Percentiles rank a stretch among this genome's conserved stretches.
Evolutionary conservation across 2,113 vertebrate genomes (phyloP).

Genomic region (Cebidichthys violaceus): DNA sequence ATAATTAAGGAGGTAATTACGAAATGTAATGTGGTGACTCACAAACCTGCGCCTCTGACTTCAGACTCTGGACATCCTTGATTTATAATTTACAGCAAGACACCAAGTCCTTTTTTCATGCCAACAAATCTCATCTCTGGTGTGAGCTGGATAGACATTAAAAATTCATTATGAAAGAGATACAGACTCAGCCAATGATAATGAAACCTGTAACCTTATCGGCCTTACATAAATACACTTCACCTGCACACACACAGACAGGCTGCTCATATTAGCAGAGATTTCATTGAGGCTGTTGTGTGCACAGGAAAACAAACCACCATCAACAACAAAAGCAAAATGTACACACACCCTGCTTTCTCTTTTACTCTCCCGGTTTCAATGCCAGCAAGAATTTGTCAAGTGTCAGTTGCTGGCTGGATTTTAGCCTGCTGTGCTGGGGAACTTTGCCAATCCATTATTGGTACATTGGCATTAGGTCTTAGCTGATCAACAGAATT

Average conservation of each 20-base stretch:
- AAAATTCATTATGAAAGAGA: conserved; percentile 52
- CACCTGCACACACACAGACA: background rate
- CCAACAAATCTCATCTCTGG: conserved; percentile 25
- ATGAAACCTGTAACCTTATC: conserved; percentile 39
- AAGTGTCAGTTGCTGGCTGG: conserved; percentile 42
- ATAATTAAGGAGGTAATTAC: conserved; percentile 66
- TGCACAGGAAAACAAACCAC: conserved; percentile 21
- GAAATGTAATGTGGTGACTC: conserved; percentile 55
- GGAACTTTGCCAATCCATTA: conserved; percentile 34
- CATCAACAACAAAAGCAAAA: conserved; percentile 15
- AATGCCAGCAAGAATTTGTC: conserved; percentile 58
- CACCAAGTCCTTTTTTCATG: conserved; percentile 18
- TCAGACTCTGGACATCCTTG: conserved; percentile 44
- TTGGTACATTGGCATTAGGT: conserved; percentile 23
- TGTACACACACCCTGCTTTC: conserved; percentile 19
- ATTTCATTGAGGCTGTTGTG: conserved; percentile 2
- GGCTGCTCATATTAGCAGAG: background rate
- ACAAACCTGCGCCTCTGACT: conserved; percentile 23
- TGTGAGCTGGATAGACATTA: conserved; percentile 16
- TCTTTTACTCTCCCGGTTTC: conserved; percentile 25
- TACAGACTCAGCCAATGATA: conserved; percentile 33
- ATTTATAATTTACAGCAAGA: conserved; percentile 64
- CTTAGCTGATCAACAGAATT: conserved; percentile 34
- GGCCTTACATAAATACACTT: background rate
- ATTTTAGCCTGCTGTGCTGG: conserved; percentile 32